Evolutionary conservation across 1,140 invertebrate genomes (phyloP), one percentile per base, ranked within the genome.

Genomic region (Eriosoma lanigerum): DNA sequence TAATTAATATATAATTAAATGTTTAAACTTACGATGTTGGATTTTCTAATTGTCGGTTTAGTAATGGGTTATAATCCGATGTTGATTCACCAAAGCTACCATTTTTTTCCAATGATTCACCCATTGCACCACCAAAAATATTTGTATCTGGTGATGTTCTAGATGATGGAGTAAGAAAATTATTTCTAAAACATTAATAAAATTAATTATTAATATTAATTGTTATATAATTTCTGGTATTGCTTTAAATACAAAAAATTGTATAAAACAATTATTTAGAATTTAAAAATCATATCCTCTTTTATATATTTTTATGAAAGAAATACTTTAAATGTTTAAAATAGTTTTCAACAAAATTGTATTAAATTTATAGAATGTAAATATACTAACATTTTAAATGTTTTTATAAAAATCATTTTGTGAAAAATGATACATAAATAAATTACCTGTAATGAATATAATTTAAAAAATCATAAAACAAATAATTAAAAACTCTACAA

Each of bases 11-110:
- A 12, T 32, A 78, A 76, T 54, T 73, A 66, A 56, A 17, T 64
- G 3, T 19, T 21, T 3, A 75, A 44, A 85, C 85, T 86, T 83
- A 87, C 86, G 92, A 92, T 13, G 92, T 93, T 2, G 92, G 92
- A 86, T 92, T 89, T 84, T 92, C 91, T 81, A 93, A 84, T 70
- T 89, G 88, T 83, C 92, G 86, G 83, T 92, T 89, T 9, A 89
- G 85, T 9, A 90, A 85, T 54, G 91, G 91, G 85, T 92, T 88
- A 83, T 90, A 91, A 68, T 88, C 86, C 21, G 70, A 50, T 15
- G 32, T 15, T 29, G 21, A 32, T 19, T 19, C 52, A 50, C 17
- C 29, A 52, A 26, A 9, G 24, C 10, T 3, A 21, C 64, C 26
- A 58, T 29, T 32, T 44, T 81, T 80, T 26, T 9, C 44, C 10